Percentiles rank a stretch among this genome's conserved stretches.
phyloP scores from a whole-genome alignment of 1,140 invertebrate species.

The Aradophagus sp. region DNA sequence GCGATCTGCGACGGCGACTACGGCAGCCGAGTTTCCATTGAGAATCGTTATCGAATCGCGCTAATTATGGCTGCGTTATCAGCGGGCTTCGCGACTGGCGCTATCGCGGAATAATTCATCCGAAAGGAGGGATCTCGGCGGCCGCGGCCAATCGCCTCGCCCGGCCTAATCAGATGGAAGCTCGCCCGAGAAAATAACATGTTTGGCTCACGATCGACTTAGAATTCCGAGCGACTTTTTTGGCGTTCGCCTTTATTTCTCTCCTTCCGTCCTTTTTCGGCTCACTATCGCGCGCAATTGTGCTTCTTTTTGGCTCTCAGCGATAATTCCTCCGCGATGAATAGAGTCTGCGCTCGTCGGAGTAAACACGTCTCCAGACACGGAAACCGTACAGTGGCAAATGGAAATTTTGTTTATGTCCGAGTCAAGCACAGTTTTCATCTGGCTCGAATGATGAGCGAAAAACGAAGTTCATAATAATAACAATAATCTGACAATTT shows the following conservation, averaged over 20 bases:
- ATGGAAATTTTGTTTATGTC: no score
- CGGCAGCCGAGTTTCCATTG: slow-evolving; percentile 61
- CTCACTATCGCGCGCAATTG: no score
- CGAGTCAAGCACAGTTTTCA: no score
- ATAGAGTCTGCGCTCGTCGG: no score
- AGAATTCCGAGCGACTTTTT: slow-evolving; percentile 56
- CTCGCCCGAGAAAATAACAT: slow-evolving; percentile 66
- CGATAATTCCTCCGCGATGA: no score
- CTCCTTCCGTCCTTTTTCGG: no score
- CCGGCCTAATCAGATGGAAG: slow-evolving; percentile 63
- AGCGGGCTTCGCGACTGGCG: slow-evolving; percentile 61
- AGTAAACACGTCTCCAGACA: no score
- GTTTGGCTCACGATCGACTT: slow-evolving; percentile 59
- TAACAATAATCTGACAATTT: no score
- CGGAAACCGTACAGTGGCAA: no score
- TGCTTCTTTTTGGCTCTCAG: no score
- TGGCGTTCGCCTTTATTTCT: not conserved
- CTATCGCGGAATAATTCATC: slow-evolving; percentile 33
- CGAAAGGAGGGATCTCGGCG: slow-evolving; percentile 62
- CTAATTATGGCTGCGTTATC: slow-evolving; percentile 72
- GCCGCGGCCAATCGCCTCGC: slow-evolving; percentile 59
- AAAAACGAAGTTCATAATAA: no score
- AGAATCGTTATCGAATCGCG: slow-evolving; percentile 70
- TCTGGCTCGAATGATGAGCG: no score
- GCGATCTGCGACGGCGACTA: slow-evolving; percentile 52